These are phyloP conservation scores for Anabacerthia variegaticeps DNA, from an alignment of 2,797 vertebrate genomes.

Conservation along the genomic window DNA sequence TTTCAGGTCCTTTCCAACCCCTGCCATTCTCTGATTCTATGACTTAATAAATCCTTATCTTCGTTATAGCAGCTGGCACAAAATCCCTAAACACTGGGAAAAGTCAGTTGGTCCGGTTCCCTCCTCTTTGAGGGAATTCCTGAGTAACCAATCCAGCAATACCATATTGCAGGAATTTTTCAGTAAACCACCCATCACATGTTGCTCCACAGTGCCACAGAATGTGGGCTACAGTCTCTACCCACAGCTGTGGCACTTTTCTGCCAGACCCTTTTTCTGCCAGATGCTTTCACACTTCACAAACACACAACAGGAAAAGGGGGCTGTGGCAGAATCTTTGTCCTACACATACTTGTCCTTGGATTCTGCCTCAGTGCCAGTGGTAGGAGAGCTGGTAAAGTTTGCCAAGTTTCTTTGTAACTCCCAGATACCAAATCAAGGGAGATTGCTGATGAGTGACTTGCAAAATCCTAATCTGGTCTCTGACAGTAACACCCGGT, in stretches of 20 bases:
- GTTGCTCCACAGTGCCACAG: not conserved
- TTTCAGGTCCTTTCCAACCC: not conserved
- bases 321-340: not conserved
- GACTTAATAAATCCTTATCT: not conserved
- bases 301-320: not conserved
- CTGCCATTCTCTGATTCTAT: not conserved
- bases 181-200: not conserved
- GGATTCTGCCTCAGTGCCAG: not conserved
- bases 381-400: not conserved
- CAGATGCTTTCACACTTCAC: not conserved
- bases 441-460: not conserved
- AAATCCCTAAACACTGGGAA: not conserved
- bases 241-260: not conserved
- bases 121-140: not conserved
- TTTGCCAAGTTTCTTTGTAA: slow-evolving; percentile 29
- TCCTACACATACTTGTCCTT: accelerated
- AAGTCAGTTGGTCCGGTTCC: no score
- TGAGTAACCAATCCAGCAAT: not conserved
- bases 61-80: not conserved
- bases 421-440: not conserved
- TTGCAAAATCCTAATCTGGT: slow-evolving; percentile 20
- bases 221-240: not conserved
- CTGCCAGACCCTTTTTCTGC: not conserved
- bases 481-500: not conserved
- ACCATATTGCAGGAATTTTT: not conserved